Evolutionary conservation across 1,140 invertebrate species (phyloP).

Genomic region (Rhopalosiphum padi): DNA sequence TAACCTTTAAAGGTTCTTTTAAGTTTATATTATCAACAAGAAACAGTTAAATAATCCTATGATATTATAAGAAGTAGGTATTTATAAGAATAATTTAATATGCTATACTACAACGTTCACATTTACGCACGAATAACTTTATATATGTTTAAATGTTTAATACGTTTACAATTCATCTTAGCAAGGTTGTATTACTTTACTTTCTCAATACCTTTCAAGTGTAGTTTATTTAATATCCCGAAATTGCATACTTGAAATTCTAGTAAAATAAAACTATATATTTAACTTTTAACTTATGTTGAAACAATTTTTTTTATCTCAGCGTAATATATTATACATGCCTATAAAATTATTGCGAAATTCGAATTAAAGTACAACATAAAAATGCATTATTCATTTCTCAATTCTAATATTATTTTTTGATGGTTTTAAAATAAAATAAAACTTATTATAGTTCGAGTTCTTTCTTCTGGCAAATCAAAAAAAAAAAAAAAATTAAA

Average conservation of each 20-base stretch:
- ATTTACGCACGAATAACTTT: neutral
- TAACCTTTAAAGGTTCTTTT: neutral
- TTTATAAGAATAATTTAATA: neutral
- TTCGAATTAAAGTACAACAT: neutral
- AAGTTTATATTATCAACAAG: neutral
- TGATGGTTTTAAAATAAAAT: neutral
- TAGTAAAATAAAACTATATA: neutral
- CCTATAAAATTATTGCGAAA: neutral
- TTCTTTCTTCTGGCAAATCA: neutral
- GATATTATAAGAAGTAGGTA: neutral
- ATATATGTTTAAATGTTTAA: neutral
- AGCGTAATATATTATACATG: neutral
- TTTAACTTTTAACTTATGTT: neutral
- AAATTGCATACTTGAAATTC: neutral
- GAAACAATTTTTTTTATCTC: neutral
- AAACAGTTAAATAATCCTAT: slow-evolving; percentile 7
- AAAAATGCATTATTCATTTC: neutral
- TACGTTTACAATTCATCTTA: neutral
- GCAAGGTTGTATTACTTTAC: neutral
- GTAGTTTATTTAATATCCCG: neutral
- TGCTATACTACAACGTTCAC: neutral
- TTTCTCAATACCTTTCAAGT: neutral
- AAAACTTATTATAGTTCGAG: neutral
- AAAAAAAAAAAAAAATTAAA: neutral
- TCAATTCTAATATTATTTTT: neutral